Evolutionary conservation across 2,113 vertebrate genomes (phyloP).

Genomic region (Cnemophilus loriae): DNA sequence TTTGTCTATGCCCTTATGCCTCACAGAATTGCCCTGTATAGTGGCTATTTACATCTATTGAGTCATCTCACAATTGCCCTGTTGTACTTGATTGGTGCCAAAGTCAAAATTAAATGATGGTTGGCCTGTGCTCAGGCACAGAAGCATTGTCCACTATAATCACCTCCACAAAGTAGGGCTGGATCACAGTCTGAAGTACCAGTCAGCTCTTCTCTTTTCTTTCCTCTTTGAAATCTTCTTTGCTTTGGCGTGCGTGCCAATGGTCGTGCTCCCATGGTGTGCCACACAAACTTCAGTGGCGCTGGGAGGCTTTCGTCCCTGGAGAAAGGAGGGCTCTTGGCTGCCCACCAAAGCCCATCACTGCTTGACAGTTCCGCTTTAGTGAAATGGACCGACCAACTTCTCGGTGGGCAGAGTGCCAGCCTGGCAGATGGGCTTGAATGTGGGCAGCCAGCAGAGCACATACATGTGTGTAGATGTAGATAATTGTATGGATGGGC

Average conservation of each 20-base stretch:
- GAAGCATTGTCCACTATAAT: background rate
- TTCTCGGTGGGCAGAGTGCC: conserved; percentile 55
- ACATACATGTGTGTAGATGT: background rate
- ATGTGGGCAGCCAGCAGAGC: conserved; percentile 41
- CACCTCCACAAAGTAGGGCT: background rate
- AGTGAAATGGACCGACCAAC: conserved; percentile 31
- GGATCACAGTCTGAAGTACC: conserved; percentile 8
- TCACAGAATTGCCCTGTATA: background rate
- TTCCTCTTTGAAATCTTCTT: conserved; percentile 18
- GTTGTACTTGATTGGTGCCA: background rate
- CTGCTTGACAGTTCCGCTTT: conserved; percentile 31
- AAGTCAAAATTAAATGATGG: background rate
- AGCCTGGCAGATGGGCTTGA: conserved; percentile 66
- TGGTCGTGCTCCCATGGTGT: conserved; percentile 32
- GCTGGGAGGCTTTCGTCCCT: background rate
- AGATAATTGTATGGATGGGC: background rate
- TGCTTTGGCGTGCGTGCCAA: conserved; percentile 36
- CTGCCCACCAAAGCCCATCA: conserved; percentile 53
- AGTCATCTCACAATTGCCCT: background rate
- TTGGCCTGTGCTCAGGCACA: background rate
- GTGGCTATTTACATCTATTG: background rate
- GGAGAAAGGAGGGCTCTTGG: conserved; percentile 42
- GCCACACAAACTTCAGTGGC: background rate
- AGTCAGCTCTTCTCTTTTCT: conserved; percentile 16
- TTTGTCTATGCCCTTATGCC: background rate